Conservation (phyloP, 2,113 vertebrate species). For the Oryctolagus cuniculus region mOryCun1.1 NC_091448.1:54160001-54160500, state of each 20-base stretch:
- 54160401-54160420: accelerated
- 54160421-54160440: background rate
- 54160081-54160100: too few species aligned
- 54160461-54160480: background rate
- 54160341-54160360: background rate
- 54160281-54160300: background rate
- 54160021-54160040: background rate
- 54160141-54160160: background rate
- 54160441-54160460: background rate
- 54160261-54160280: background rate
- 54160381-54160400: accelerated
- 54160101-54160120: accelerated
- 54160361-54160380: accelerated
- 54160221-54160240: background rate
- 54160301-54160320: background rate
- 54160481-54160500: background rate
- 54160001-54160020: background rate
- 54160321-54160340: background rate
- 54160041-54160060: background rate
- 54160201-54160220: background rate
- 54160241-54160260: background rate
- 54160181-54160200: background rate
- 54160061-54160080: background rate
- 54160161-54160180: background rate
- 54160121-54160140: background rate